Conservation (phyloP, 2,113 vertebrate genomes). For the Lamprotornis superbus region DNA sequence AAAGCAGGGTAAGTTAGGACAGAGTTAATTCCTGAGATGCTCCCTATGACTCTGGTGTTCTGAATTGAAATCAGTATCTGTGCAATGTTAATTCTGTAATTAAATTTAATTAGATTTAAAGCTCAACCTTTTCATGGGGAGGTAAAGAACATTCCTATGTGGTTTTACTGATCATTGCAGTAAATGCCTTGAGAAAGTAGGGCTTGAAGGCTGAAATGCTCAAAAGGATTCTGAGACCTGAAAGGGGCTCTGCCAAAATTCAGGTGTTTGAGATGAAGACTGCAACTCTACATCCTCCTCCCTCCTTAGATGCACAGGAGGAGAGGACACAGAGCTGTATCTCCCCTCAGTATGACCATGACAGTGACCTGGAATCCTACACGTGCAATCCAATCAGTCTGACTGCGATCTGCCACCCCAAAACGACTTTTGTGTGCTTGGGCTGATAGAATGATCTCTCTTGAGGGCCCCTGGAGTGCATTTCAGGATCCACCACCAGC, state of each 20-base stretch:
- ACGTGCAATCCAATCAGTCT: neutral
- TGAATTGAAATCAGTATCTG: conserved; percentile 1
- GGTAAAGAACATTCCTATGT: conserved; percentile 15
- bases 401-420: neutral
- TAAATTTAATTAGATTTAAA: conserved; percentile 66
- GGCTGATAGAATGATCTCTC: neutral
- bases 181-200: neutral
- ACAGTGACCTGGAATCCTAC: neutral
- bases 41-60: neutral
- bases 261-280: neutral
- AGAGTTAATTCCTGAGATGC: conserved; percentile 35
- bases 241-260: neutral
- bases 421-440: rapidly evolving
- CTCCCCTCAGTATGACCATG: rapidly evolving
- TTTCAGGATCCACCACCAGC: neutral
- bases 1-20: neutral
- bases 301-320: neutral
- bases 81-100: conserved; percentile 45
- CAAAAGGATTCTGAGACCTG: neutral
- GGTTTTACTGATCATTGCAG: neutral
- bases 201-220: neutral
- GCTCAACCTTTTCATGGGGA: conserved; percentile 31
- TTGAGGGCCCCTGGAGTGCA: neutral
- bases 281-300: neutral
- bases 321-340: neutral